phyloP scores from a whole-genome alignment of 2,888 invertebrate species.

The Formica aserva region DNA sequence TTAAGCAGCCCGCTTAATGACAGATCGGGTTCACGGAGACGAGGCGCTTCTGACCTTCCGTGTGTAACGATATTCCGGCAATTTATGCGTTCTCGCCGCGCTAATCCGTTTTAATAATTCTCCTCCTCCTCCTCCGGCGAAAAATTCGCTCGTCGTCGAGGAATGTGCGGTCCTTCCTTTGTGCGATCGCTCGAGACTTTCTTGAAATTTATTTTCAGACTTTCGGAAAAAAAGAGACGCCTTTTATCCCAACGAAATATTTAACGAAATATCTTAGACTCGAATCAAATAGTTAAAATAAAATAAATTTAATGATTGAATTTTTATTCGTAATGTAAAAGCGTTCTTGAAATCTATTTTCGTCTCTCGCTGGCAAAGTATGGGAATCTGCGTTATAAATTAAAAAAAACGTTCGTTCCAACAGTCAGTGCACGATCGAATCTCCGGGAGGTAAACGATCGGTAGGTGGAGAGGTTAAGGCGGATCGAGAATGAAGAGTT shows the following conservation, averaged over 20 bases:
- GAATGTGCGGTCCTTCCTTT: not conserved
- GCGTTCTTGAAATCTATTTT: not conserved
- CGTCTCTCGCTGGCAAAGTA: constrained; percentile 22
- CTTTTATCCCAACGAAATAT: not conserved
- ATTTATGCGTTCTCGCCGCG: constrained; percentile 69
- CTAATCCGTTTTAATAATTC: constrained; percentile 67
- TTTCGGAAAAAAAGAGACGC: not conserved
- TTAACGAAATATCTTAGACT: not conserved
- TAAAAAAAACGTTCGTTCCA: constrained; percentile 39
- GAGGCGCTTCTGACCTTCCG: constrained; percentile 52
- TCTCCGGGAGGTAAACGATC: constrained; percentile 54
- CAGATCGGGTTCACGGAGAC: constrained; percentile 80
- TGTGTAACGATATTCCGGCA: constrained; percentile 69
- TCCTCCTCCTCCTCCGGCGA: constrained; percentile 9
- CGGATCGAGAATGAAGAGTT: constrained; percentile 72
- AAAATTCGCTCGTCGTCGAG: not conserved
- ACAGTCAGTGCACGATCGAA: constrained; percentile 38
- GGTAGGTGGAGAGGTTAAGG: constrained; percentile 59
- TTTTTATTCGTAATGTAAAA: constrained; percentile 2
- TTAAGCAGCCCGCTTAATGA: constrained; percentile 83
- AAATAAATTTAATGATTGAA: not conserved
- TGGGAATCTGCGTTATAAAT: constrained; percentile 41
- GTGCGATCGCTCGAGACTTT: not conserved
- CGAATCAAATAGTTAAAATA: not conserved
- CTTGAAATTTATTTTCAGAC: not conserved